Evolutionary conservation across 2,797 vertebrate species (phyloP), one percentile per base, ranked within the genome.

Genomic region (Paramormyrops hopkinsi): DNA sequence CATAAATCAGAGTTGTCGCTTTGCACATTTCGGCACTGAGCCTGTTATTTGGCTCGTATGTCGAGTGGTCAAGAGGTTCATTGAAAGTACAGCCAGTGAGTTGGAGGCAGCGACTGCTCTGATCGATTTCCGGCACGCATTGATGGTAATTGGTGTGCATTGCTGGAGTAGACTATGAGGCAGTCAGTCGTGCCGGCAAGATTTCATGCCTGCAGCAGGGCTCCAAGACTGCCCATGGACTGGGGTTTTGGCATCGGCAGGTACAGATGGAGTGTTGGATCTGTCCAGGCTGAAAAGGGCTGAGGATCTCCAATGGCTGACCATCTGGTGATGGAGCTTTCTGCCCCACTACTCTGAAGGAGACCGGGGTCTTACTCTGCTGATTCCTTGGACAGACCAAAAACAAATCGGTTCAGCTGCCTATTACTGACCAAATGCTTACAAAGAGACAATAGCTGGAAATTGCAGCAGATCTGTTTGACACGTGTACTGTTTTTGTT

Each of bases 251-350:
- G 86, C 56, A 56, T 44, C 19, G n/a, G 85, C 29, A 54, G 59
- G 51, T 87, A 25, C 56, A 65, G 87, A 69, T 46, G 87, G 51
- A 87, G 14, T 11, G 51, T 85, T 56, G 50, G 85, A 65, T 62
- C 87, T 29, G n/a, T 48, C 6, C 56, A 25, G 22, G 59, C 87
- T 25, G 41, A n/a, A 37, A 37, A 25, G 56, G 37, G 33, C 41
- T 88, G 87, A 65, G 87, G 87, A 69, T 56, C 53, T 87, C 54
- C 86, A 87, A 59, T 59, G 37, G 56, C 22, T 11, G 33, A 37
- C 87, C 87, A 88, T 88, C 87, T 88, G 87, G 87, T 65, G 56
- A 69, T 41, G 44, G 56, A 88, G 53, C 56, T 65, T 37, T 46
- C 56, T 4, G 62, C 41, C n/a, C 56, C 56, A 25, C 87, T 48